Conservation (phyloP, 2,113 vertebrate species). For the Rutilus rutilus region DNA sequence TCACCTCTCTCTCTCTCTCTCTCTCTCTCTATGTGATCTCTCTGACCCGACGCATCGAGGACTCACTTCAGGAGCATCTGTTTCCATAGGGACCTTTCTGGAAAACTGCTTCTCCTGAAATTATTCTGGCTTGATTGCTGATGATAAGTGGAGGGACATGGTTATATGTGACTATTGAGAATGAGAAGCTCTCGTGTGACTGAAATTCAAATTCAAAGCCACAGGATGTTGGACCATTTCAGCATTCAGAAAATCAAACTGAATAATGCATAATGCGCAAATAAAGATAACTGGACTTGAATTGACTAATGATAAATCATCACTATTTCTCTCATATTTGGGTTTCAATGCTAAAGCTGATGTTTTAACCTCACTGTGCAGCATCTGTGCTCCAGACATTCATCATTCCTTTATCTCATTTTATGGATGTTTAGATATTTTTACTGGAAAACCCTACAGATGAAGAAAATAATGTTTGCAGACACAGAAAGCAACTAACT, state of each 20-base stretch:
- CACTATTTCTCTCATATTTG: background rate
- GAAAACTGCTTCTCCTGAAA: background rate
- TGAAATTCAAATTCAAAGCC: constrained; percentile 56
- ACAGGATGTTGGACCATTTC: background rate
- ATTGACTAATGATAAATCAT: too few species aligned
- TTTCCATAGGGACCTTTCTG: constrained; percentile 62
- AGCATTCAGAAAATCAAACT: constrained; percentile 6
- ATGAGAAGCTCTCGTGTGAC: constrained; percentile 42
- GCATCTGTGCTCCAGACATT: too few species aligned
- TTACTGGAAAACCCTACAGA: too few species aligned
- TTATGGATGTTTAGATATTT: too few species aligned
- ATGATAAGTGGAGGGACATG: constrained; percentile 52
- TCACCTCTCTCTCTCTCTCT: background rate
- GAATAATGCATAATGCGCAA: too few species aligned
- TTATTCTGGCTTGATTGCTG: constrained; percentile 41
- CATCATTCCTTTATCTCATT: too few species aligned
- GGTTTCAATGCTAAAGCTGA: background rate
- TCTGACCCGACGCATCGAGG: background rate
- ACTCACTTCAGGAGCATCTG: constrained; percentile 23
- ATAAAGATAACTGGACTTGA: too few species aligned
- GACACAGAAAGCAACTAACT: too few species aligned
- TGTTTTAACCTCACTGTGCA: too few species aligned
- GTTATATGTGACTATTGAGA: constrained; percentile 34
- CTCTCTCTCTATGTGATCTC: constrained; percentile 31
- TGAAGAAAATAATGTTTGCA: too few species aligned